Base-by-base conservation (phyloP, 53 echinoderm and acorn worm species). In the Astropecten irregularis region DNA sequence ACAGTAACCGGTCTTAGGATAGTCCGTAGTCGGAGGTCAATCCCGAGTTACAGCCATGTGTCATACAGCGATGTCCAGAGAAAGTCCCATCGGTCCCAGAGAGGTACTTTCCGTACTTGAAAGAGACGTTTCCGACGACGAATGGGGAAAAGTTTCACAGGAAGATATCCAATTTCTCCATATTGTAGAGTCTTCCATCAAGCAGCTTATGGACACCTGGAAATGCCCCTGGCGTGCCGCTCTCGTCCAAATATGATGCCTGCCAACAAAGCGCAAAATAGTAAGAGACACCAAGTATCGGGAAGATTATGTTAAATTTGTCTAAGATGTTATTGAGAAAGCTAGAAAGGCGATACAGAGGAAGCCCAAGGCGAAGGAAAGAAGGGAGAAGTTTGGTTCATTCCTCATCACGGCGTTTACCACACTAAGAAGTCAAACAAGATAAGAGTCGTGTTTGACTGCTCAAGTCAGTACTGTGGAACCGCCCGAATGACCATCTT, bases 181-280 rank as follows among this genome's bases (percentile, higher is more conserved):
- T 42, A 82, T 67, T 28, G 30, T 91, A 63, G 60, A 71, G 32
- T 36, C 46, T 16, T 77, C 52, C 15, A 69, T 83, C 21, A 67
- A 31, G 35, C 66, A 84, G 35, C 62, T 71, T 55, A 73, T 22
- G 87, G 87, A n/a, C 87, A 91, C 36, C 50, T 83, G 40, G 77
- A 91, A 49, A 91, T 82, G 82, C 91, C 91, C 56, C 71, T 91
- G 19, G 84, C 88, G 20, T 83, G 87, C 65, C 52, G 58, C 50
- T 36, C 65, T 37, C 28, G 39, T 26, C 76, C 65, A 39, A 21
- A 81, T 33, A 57, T 90, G 7, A n/a, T n/a, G n/a, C 86, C 86
- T 18, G 74, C 54, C 23, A 90, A 90, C 70, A 61, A 48, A 54
- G 40, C 38, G 51, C 71, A 71, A 71, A 51, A 50, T 71, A 46